phyloP scores from a whole-genome alignment of 2,888 invertebrate genomes.

The Eupithecia abbreviata region DNA sequence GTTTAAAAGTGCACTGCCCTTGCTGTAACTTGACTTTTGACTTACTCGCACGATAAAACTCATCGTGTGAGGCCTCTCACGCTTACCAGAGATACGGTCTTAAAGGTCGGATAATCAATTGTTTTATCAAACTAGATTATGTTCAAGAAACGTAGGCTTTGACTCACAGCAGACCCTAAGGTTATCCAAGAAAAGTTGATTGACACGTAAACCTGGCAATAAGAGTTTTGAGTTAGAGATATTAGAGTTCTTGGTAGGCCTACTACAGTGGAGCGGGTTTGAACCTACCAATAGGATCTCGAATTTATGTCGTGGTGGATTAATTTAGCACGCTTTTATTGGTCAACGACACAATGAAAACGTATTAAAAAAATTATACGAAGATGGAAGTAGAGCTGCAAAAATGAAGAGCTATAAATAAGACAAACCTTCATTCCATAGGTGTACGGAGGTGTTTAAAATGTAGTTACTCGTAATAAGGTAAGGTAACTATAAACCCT shows the following conservation, averaged over 20 bases:
- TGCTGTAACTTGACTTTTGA: conserved; percentile 22
- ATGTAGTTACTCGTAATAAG: too few species aligned
- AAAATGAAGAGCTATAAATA: too few species aligned
- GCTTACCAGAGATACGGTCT: conserved; percentile 1
- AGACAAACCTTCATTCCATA: too few species aligned
- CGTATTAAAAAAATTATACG: background rate
- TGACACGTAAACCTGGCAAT: background rate
- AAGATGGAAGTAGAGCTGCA: background rate
- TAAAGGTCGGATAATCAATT: conserved; percentile 10
- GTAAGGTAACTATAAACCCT: too few species aligned
- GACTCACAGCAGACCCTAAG: conserved; percentile 5
- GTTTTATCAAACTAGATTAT: background rate
- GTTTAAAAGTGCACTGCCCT: conserved; percentile 7
- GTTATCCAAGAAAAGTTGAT: background rate
- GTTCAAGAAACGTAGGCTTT: conserved; percentile 8
- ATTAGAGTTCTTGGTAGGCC: background rate
- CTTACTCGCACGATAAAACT: conserved; percentile 18
- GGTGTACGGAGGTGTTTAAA: too few species aligned
- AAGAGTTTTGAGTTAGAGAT: background rate
- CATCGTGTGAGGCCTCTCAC: conserved; percentile 28
- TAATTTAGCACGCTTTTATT: background rate
- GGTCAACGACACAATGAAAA: background rate
- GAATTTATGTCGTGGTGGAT: background rate
- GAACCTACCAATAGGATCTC: background rate
- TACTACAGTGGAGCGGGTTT: background rate